These are phyloP conservation scores for Pagetopsis macropterus DNA, from an alignment of 2,797 vertebrate species.

Conservation along the genomic window DNA sequence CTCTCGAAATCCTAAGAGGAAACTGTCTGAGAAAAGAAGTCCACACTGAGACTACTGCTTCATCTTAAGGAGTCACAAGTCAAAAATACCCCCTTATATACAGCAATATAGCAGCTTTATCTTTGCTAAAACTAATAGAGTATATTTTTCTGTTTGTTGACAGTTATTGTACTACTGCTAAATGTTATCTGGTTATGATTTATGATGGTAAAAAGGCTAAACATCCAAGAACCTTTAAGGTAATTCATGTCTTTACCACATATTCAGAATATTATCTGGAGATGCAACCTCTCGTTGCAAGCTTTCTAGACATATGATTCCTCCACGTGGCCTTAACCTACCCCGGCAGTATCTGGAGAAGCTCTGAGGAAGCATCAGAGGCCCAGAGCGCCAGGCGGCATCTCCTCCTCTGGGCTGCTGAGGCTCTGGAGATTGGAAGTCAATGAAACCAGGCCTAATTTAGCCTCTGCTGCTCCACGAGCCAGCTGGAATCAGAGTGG, in stretches of 20 bases:
- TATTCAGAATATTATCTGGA: constrained; percentile 8
- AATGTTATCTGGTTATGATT: not conserved
- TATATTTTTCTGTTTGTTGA: not conserved
- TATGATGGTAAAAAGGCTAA: constrained; percentile 20
- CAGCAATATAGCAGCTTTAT: not conserved
- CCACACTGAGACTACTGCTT: not conserved
- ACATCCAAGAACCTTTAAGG: constrained; percentile 6
- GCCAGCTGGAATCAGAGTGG: constrained; percentile 78
- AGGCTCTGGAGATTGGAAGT: constrained; percentile 69
- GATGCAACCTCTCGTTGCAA: constrained; percentile 9
- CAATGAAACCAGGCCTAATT: constrained; percentile 81
- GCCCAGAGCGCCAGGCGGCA: constrained; percentile 49
- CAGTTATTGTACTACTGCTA: too few species aligned
- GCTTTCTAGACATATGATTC: constrained; percentile 15
- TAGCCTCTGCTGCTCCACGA: constrained; percentile 68
- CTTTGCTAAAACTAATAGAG: not conserved
- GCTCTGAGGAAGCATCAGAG: constrained; percentile 45
- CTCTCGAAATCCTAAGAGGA: not conserved
- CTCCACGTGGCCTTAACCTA: constrained; percentile 51
- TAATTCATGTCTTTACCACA: not conserved
- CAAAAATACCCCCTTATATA: not conserved
- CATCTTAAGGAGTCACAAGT: not conserved
- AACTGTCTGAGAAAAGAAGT: not conserved
- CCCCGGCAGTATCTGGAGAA: constrained; percentile 45
- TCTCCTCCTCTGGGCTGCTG: constrained; percentile 56